Conservation (phyloP, 2,888 invertebrate genomes). For the Dascillus cervinus region DNA sequence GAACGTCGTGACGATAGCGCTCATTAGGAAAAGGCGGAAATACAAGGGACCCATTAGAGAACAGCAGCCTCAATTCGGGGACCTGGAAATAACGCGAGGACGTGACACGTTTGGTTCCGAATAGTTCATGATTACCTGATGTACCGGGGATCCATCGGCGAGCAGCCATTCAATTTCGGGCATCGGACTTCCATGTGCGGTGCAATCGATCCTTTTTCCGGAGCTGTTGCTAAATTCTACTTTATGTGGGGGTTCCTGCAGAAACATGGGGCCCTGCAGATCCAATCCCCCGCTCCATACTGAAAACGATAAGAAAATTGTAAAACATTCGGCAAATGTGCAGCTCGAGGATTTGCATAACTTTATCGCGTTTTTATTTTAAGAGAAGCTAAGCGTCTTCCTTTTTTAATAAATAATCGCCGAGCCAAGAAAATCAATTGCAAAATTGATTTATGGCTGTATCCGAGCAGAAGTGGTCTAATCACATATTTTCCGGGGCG, state of each 20-base stretch:
- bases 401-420: too few relatives aligned
- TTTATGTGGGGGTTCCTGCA: slow-evolving; percentile 63
- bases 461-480: too few relatives aligned
- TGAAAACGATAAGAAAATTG: too few relatives aligned
- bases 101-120: too few relatives aligned
- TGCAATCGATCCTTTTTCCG: slow-evolving; percentile 62
- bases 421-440: too few relatives aligned
- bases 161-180: slow-evolving; percentile 74
- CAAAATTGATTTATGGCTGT: too few relatives aligned
- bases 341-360: too few relatives aligned
- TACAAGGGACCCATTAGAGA: slow-evolving; percentile 77
- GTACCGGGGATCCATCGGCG: slow-evolving; percentile 60
- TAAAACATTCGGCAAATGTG: too few relatives aligned
- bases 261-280: slow-evolving; percentile 61
- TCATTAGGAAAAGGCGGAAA: slow-evolving; percentile 78
- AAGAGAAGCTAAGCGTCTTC: too few relatives aligned
- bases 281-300: slow-evolving; percentile 47
- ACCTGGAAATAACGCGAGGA: slow-evolving; percentile 47
- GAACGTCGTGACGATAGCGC: slow-evolving; percentile 75
- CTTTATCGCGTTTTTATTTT: too few relatives aligned
- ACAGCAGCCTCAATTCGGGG: slow-evolving; percentile 65
- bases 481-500: too few relatives aligned
- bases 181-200: slow-evolving; percentile 59
- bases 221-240: slow-evolving; percentile 73
- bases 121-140: too few relatives aligned